Evolutionary conservation across 2,888 invertebrate species (phyloP), one percentile per base, ranked within the genome.

Genomic region (Drosophila anomelani): DNA sequence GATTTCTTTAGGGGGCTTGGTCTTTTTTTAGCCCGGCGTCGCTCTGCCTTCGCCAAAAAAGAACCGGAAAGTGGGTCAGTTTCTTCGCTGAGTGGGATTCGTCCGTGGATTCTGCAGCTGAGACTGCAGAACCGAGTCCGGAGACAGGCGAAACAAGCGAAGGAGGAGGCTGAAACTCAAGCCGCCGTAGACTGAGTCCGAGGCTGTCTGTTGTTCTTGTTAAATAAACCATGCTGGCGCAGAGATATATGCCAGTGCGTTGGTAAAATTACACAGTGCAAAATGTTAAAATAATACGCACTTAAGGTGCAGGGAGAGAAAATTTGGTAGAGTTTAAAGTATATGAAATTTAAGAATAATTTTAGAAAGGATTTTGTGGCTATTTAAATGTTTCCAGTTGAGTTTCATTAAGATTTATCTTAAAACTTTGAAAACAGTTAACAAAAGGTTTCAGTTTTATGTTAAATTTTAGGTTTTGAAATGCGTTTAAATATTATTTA

Each of bases 1-100:
- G 84, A 84, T 84, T 84, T 86, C 88, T 81, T 88, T 86, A 84
- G 87, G 86, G 87, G 59, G n/a, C n/a, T 49, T 66, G 69, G 64
- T 63, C 75, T 72, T 80, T 80, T 83, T 76, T 62, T 59, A 57
- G 41, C 64, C 51, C 46, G 70, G 72, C 63, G 72, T 61, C 76
- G 54, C 49, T 46, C 53, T 66, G 76, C 76, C 59, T 69, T 61
- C 67, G 77, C 77, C 60, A 46, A 46, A 46, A 64, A 46, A 44
- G 41, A 64, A 64, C 73, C 51, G 55, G 86, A 88, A 85, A 88
- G 87, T 85, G 88, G 84, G 84, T 85, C 87, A 88, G 72, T 84
- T 81, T 72, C 80, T 68, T 73, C 55, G 68, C 75, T 47, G 66
- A 34, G 39, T 20, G n/a, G 56, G 41, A 56, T 13, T 69, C 26